Evolutionary conservation across 2,113 vertebrate genomes (phyloP).

Genomic region (Pituophis catenifer): DNA sequence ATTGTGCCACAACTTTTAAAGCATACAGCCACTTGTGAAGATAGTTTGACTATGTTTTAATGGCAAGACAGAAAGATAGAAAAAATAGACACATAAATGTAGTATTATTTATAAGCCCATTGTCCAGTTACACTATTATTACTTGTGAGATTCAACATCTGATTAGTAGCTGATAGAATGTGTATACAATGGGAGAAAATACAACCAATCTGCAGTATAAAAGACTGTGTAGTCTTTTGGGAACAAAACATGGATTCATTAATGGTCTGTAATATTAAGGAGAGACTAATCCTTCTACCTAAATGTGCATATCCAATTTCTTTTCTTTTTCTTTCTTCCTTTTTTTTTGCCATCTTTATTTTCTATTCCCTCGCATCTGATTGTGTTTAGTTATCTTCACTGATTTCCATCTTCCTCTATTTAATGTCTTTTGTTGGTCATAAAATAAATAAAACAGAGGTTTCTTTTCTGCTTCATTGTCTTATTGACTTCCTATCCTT

Average conservation of each 20-base stretch:
- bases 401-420: not conserved
- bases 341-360: not conserved
- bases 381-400: not conserved
- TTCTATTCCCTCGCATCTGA: accelerated
- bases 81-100: not conserved
- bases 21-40: not conserved
- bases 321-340: not conserved
- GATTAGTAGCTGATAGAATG: not conserved
- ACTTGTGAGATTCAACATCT: not conserved
- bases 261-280: not conserved
- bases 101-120: not conserved
- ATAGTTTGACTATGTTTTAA: not conserved
- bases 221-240: not conserved
- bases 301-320: not conserved
- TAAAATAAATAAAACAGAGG: not conserved
- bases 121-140: not conserved
- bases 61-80: not conserved
- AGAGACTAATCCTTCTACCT: not conserved
- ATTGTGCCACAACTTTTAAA: not conserved
- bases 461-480: not conserved
- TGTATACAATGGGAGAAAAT: not conserved
- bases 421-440: not conserved
- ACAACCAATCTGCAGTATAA: not conserved
- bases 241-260: not conserved
- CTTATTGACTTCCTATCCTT: not conserved